Base-by-base conservation (phyloP, 2,113 vertebrate species). In the Pterocles orientalis region DNA sequence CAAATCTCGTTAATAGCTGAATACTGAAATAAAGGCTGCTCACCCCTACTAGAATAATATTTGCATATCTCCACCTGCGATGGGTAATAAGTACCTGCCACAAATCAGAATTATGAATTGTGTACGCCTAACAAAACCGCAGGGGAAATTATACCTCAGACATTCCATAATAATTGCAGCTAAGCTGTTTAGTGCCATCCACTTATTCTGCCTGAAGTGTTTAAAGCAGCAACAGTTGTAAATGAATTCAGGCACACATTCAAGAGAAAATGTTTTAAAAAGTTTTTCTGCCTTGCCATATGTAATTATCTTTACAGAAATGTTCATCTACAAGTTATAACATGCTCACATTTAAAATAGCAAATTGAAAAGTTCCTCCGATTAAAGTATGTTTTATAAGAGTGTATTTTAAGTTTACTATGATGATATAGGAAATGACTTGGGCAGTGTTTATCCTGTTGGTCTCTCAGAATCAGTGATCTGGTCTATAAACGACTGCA, bases 31-130 rank as follows among this genome's bases (percentile, higher is more conserved):
- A 98, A 98, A 98, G 98, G 97, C 98, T 98, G 96, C 94, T 98
- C 98, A 98, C 97, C 98, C 97, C 96, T 97, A 97, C 98, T 98
- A 98, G 98, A 98, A 98, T 98, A 98, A 98, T 98, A 98, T 98
- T 98, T 98, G 98, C 98, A 98, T 98, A 98, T 98, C 98, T 98
- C 98, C 98, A 99, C 98, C 99, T 99, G 98, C 97, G 98, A 98
- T 98, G 98, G 97, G 98, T 98, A 98, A 98, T 98, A 98, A 98
- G 98, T 98, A 98, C 98, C 98, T 98, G 98, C 98, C 98, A 98
- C 98, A 98, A 98, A 98, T 98, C 98, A 98, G 97, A 98, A 98
- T 98, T 98, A 98, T 98, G 98, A 98, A 98, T 98, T 98, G 98
- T 98, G 97, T 98, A 97, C 95, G 97, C 97, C 98, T 98, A 98